Conservation (phyloP, 2,888 invertebrate species). For the Brachyptera putata region DNA sequence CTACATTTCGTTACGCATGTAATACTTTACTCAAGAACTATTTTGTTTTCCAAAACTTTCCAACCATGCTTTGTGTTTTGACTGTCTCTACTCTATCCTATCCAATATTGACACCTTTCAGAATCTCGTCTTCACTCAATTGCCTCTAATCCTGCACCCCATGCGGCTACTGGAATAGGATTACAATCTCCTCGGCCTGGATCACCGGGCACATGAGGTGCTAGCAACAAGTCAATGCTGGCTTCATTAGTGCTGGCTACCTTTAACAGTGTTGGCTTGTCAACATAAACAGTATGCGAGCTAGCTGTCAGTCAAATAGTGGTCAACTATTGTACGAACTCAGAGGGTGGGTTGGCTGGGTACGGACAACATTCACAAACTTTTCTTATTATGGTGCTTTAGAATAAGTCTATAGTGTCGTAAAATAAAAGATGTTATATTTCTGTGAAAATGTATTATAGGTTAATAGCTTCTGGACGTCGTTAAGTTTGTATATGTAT, state of each 20-base stretch:
- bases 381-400: too few species aligned
- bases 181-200: background rate
- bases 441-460: too few species aligned
- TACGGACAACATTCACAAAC: too few species aligned
- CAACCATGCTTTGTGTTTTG: too few species aligned
- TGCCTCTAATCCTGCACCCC: background rate
- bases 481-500: too few species aligned
- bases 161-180: background rate
- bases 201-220: background rate
- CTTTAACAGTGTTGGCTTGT: background rate
- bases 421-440: too few species aligned
- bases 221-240: background rate
- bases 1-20: too few species aligned
- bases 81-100: slow-evolving; percentile 61
- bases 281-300: background rate
- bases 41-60: too few species aligned
- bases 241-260: background rate
- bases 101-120: background rate
- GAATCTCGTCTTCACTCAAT: background rate
- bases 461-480: too few species aligned
- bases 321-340: background rate
- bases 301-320: background rate
- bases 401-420: too few species aligned
- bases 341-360: too few species aligned
- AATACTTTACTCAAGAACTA: too few species aligned